phyloP scores from a whole-genome alignment of 2,888 invertebrate species.

The Xestia ashworthii region DNA sequence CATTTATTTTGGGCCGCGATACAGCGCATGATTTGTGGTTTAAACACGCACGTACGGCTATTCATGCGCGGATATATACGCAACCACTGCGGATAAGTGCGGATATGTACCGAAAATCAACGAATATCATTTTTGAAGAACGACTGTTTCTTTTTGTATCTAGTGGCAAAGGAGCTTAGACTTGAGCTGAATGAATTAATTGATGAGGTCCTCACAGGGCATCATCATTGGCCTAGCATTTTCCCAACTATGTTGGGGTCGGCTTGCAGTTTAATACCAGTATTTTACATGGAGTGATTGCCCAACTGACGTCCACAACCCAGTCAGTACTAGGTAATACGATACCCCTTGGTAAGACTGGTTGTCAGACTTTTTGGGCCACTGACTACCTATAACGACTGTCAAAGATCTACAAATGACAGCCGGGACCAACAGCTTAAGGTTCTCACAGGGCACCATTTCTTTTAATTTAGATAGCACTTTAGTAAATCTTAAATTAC shows the following conservation, averaged over 20 bases:
- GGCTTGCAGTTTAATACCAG: no score
- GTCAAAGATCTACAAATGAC: no score
- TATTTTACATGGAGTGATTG: no score
- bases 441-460: not conserved
- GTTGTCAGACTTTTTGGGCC: no score
- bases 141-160: not conserved
- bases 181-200: not conserved
- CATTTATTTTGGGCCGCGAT: conserved; percentile 68
- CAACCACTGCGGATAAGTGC: conserved; percentile 40
- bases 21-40: conserved; percentile 70
- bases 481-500: not conserved
- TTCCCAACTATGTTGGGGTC: no score
- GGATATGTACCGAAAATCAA: conserved; percentile 10
- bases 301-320: no score
- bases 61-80: conserved; percentile 50
- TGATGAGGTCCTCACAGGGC: not conserved
- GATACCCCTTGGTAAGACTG: no score
- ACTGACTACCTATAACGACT: no score
- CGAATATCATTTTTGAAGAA: not conserved
- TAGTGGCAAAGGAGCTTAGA: not conserved
- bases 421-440: not conserved
- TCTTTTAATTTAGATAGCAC: not conserved
- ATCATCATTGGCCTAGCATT: no score
- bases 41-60: conserved; percentile 55
- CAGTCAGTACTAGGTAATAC: no score